Percentiles rank a stretch among this genome's conserved stretches.
Evolutionary conservation across 2,888 invertebrate species (phyloP).

Genomic region (Caenorhabditis auriculariae): DNA sequence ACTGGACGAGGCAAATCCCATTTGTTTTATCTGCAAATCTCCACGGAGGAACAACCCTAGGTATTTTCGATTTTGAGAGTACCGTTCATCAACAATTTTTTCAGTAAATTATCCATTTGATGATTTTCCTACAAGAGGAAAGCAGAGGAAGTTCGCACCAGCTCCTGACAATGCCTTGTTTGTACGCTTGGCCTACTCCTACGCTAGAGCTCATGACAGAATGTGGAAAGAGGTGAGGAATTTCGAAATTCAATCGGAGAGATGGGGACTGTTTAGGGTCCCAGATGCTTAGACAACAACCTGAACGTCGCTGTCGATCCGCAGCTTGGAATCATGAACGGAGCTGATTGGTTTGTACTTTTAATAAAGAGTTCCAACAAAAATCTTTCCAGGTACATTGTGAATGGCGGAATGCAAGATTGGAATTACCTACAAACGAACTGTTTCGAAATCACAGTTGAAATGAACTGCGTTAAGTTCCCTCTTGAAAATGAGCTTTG

Average conservation of each 20-base stretch:
- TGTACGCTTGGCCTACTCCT: slow-evolving; percentile 56
- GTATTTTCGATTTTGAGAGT: slow-evolving; percentile 66
- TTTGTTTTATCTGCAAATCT: slow-evolving; percentile 62
- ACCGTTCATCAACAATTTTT: background rate
- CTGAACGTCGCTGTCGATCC: slow-evolving; percentile 71
- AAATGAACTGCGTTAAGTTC: slow-evolving; percentile 89
- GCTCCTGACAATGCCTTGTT: slow-evolving; percentile 56
- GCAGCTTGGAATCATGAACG: slow-evolving; percentile 86
- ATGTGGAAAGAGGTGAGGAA: slow-evolving; percentile 46
- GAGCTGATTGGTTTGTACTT: slow-evolving; percentile 80
- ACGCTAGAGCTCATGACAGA: slow-evolving; percentile 50
- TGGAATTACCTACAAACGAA: slow-evolving; percentile 91
- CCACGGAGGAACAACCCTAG: slow-evolving; percentile 77
- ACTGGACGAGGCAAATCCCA: slow-evolving; percentile 59
- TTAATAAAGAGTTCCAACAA: too few relatives aligned
- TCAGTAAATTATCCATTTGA: slow-evolving; percentile 86
- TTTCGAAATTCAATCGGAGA: background rate
- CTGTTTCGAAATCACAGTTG: slow-evolving; percentile 90
- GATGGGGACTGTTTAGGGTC: slow-evolving; percentile 33
- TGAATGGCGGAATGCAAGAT: slow-evolving; percentile 93
- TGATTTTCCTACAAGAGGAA: slow-evolving; percentile 71
- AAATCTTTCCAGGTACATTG: slow-evolving; percentile 42
- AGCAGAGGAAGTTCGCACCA: slow-evolving; percentile 33
- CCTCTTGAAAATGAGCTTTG: slow-evolving; percentile 76
- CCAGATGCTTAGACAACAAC: slow-evolving; percentile 46